Evolutionary conservation across 2,888 invertebrate species (phyloP), one percentile per base, ranked within the genome.

Genomic region (Tinea semifulvella): DNA sequence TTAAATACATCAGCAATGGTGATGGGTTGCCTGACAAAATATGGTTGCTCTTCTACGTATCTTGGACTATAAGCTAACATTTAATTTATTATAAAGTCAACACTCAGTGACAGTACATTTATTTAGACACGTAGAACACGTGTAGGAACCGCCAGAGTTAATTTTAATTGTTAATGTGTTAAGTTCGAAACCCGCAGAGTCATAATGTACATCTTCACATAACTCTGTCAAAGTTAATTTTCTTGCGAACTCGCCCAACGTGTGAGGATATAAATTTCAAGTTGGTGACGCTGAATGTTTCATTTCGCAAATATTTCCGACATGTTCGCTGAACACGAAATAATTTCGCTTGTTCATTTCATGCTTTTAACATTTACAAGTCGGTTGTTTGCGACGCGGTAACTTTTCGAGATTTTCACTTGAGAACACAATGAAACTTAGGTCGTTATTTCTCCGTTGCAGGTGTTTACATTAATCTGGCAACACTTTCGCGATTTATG

Each of bases 161-260:
- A 31, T 31, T 31, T 31, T 31, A 31, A 31, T 31, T 31, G 31
- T 31, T 31, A 31, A 31, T 31, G 31, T 31, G 31, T 31, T 31
- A 14, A 31, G 31, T 31, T 31, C 13, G 31, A 31, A 31, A 31
- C 31, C 31, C 44, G 22, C 20, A n/a, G 28, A 31, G 31, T 35
- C 31, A 31, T 31, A n/a, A 11, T n/a, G 31, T 31, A 31, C 31
- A 14, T 31, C 25, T 43, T 38, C 36, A 16, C 53, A 56, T 54
- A 57, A 59, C 57, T 56, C 53, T 52, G 53, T 55, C 50, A 49
- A 55, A 60, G 55, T 61, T 61, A 58, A 61, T 63, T 59, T 60
- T 57, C 56, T 51, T 51, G 40, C 45, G 49, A 27, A 22, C 27
- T 48, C 49, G 47, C 31, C 14, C 31, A 11, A 26, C 26, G 26